Conservation (phyloP, 1,140 invertebrate species). For the Tribolium madens region DNA sequence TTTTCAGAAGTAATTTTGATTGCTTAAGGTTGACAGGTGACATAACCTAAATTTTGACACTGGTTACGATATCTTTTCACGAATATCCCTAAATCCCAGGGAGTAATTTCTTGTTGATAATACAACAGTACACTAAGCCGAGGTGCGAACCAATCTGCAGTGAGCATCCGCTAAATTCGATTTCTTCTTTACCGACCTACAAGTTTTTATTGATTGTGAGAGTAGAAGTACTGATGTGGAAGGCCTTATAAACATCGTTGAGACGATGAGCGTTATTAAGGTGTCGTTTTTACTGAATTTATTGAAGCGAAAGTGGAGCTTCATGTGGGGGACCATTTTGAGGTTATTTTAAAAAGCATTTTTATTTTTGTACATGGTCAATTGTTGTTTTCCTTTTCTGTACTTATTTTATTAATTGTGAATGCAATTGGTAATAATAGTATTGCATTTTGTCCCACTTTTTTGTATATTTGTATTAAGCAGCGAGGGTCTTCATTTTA, state of each 20-base stretch:
- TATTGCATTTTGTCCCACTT: constrained; percentile 37
- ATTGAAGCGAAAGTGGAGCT: constrained; percentile 3
- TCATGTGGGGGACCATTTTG: constrained; percentile 26
- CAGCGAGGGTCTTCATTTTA: constrained; percentile 29
- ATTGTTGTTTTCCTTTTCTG: constrained; percentile 24
- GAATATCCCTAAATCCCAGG: too few relatives aligned
- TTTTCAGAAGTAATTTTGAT: too few relatives aligned
- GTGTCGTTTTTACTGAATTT: constrained; percentile 40
- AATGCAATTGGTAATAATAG: constrained; percentile 42
- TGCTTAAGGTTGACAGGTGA: too few relatives aligned
- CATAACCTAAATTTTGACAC: too few relatives aligned
- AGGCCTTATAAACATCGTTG: constrained; percentile 49
- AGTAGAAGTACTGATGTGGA: constrained; percentile 50
- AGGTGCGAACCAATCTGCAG: too few relatives aligned
- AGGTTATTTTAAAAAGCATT: constrained; percentile 41
- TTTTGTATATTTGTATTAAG: constrained; percentile 34
- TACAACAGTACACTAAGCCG: too few relatives aligned
- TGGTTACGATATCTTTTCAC: too few relatives aligned
- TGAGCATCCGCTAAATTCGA: too few relatives aligned
- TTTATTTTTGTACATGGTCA: constrained; percentile 43
- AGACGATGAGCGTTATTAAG: constrained; percentile 36
- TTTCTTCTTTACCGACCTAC: too few relatives aligned
- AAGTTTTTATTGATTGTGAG: constrained; percentile 33
- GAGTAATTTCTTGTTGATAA: too few relatives aligned
- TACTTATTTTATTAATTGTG: constrained; percentile 45